A percentile compares a stretch with the other conserved stretches of the same genome.
phyloP scores from a whole-genome alignment of 2,888 invertebrate species.

The Dryococelus australis region DNA sequence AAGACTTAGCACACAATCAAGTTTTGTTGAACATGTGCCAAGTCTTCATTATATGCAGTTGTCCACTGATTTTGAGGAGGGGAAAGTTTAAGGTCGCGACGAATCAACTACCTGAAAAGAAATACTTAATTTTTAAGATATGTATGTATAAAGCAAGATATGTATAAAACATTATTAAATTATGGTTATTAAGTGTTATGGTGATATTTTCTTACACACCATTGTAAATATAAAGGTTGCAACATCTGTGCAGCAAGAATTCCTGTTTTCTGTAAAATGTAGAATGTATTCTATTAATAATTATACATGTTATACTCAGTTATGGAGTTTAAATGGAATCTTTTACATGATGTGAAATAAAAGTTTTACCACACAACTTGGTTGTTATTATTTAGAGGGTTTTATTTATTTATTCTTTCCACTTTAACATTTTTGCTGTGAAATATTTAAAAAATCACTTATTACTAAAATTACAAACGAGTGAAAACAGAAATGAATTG shows the following conservation, averaged over 20 bases:
- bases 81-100: background rate
- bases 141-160: conserved; percentile 28
- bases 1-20: background rate
- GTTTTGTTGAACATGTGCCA: background rate
- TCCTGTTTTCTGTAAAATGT: conserved; percentile 47
- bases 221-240: conserved; percentile 47
- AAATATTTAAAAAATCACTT: no score
- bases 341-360: conserved; percentile 48
- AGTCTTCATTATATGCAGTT: background rate
- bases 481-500: no score
- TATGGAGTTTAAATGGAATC: conserved; percentile 47
- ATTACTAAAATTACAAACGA: no score
- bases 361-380: conserved; percentile 46
- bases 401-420: no score
- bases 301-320: conserved; percentile 48
- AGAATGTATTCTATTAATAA: conserved; percentile 46
- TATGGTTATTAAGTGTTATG: conserved; percentile 40
- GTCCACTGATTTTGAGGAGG: background rate
- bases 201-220: conserved; percentile 48
- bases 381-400: background rate
- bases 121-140: conserved; percentile 31
- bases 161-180: conserved; percentile 36
- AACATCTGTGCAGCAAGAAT: conserved; percentile 43
- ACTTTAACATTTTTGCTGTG: no score
- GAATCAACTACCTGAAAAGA: conserved; percentile 26